A percentile compares a stretch with the other conserved stretches of the same genome.
phyloP scores from a whole-genome alignment of 2,113 vertebrate species.

The Gnathonemus echidnorhynchus region DNA sequence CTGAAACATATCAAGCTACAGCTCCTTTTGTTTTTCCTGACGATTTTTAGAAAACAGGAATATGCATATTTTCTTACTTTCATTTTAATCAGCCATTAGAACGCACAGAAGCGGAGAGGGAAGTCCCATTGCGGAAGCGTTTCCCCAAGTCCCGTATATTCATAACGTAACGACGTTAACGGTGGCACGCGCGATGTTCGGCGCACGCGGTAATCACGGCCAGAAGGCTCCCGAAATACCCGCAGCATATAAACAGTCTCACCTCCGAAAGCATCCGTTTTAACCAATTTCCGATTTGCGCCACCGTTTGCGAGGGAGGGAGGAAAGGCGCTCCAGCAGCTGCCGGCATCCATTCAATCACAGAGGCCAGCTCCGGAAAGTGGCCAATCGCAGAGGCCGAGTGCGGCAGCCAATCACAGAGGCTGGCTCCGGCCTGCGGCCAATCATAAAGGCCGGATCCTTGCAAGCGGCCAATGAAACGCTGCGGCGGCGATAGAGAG shows the following conservation, averaged over 20 bases:
- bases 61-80: not conserved
- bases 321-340: not conserved
- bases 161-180: not conserved
- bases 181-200: not conserved
- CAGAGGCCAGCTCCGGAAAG: not conserved
- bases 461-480: not conserved
- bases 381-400: not conserved
- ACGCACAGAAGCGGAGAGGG: not conserved
- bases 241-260: not conserved
- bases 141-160: not conserved
- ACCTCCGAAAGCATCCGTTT: not conserved
- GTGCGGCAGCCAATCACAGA: not conserved
- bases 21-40: not conserved
- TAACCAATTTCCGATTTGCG: not conserved
- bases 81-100: not conserved
- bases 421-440: not conserved
- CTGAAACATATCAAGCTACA: not conserved
- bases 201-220: not conserved
- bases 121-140: not conserved
- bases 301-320: not conserved
- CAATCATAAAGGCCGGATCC: not conserved
- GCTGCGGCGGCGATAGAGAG: not conserved
- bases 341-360: not conserved
- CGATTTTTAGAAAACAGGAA: not conserved
- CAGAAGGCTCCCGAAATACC: not conserved